Evolutionary conservation across 2,113 vertebrate genomes (phyloP), one percentile per base, ranked within the genome.

Genomic region (Ibidorhyncha struthersii): DNA sequence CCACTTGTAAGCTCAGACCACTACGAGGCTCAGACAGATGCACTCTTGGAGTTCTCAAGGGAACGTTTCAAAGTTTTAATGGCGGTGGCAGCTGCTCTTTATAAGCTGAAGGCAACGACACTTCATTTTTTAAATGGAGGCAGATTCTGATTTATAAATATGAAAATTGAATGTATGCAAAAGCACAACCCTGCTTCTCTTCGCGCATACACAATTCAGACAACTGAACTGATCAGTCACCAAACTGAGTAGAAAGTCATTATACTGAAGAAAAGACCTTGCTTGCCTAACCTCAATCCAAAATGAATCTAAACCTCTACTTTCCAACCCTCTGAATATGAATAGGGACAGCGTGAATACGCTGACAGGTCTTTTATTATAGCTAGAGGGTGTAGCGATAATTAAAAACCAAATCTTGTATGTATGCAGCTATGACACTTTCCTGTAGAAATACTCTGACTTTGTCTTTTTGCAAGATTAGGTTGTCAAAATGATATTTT

Each of bases 341-440:
- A 86, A 96, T 66, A 81, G 67, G 90, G 82, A 83, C 76, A 92
- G 90, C 72, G 49, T 76, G 74, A 97, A 88, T 53, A 88, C 0
- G 0, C 81, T 77, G 91, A 94, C 92, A 93, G 90, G 92, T 91
- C 91, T 94, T 94, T 93, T 84, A 91, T 86, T 96, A 86, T 66
- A 97, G 86, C 90, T 96, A 74, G 94, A 97, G 85, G 89, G 76
- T 90, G 82, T 43, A 95, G 91, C 88, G 97, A 94, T 97, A 97
- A 97, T 97, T 97, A 97, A 97, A 98, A 96, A 7, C 56, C 85
- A 90, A 89, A 89, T 86, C 94, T 96, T 96, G 72, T 72, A 95
- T 32, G 43, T 34, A 66, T 89, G 96, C n/a, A 6, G 82, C 26
- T 62, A 88, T 82, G 94, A 94, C 67, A 90, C 84, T 94, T 96